Evolutionary conservation across 2,113 vertebrate species (phyloP), one percentile per base, ranked within the genome.

Genomic region (Oxyura jamaicensis): DNA sequence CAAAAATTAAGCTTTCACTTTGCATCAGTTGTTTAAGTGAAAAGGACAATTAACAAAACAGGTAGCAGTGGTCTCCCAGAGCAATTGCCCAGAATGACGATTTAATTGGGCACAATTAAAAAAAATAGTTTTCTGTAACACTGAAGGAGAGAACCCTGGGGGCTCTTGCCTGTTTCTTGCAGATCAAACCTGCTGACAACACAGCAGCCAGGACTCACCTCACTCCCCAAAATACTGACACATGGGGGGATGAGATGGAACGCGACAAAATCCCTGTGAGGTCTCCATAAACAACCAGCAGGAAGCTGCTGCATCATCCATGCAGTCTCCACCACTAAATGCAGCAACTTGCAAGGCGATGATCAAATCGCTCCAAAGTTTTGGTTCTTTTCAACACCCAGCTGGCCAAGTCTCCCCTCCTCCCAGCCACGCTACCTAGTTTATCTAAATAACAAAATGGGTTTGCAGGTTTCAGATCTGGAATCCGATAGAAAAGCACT

Each of bases 61-160:
- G 39, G 62, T 11, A 31, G 35, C 35, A 35, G 15, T 2, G 22
- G 15, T 23, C 39, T 52, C 55, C 29, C 62, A 53, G 9, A 36
- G 2, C 13, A n/a, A 21, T 0, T 10, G 42, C 17, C 3, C 11
- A 36, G 44, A 77, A 71, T 18, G 63, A 15, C 21, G 16, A 3
- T 5, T 7, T 56, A 18, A 42, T 17, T 52, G 31, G 76, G 14
- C 35, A 69, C 33, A 39, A 23, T 13, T n/a, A n/a, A n/a, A n/a
- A n/a, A n/a, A n/a, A n/a, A n/a, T n/a, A n/a, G n/a, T n/a, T n/a
- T n/a, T n/a, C 46, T 77, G 3, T 13, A 53, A 59, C 53, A 6
- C 35, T 5, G 21, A 1, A 31, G 58, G 35, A 50, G 35, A 41
- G 69, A 41, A 14, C 13, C n/a, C 16, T 10, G 22, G 39, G 21